phyloP scores from a whole-genome alignment of 2,113 vertebrate genomes.

The Pseudorasbora parva region DNA sequence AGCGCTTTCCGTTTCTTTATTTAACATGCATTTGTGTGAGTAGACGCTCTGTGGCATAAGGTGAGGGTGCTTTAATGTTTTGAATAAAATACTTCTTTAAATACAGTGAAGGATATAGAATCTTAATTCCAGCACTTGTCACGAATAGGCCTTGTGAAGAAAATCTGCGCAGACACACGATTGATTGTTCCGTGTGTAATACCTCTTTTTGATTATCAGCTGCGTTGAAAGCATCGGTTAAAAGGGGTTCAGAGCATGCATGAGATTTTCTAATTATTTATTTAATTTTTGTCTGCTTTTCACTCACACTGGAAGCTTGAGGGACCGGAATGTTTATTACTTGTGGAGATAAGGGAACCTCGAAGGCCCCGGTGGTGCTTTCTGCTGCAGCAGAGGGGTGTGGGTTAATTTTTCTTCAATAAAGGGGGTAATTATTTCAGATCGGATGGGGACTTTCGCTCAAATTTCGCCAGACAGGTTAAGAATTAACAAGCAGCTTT shows the following conservation, averaged over 20 bases:
- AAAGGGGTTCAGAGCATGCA: background rate
- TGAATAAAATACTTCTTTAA: background rate
- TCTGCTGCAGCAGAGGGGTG: conserved; percentile 48
- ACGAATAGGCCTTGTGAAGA: background rate
- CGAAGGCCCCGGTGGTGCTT: conserved; percentile 39
- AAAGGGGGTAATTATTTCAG: conserved; percentile 63
- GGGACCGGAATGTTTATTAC: conserved; percentile 64
- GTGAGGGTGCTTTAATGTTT: conserved; percentile 27
- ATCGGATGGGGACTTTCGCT: conserved; percentile 52
- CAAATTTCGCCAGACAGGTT: conserved; percentile 41
- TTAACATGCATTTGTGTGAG: background rate
- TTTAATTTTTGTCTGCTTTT: conserved; percentile 41
- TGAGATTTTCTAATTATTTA: conserved; percentile 39
- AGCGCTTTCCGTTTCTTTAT: background rate
- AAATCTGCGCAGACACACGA: background rate
- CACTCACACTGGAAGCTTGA: conserved; percentile 48
- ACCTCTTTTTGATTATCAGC: conserved; percentile 23
- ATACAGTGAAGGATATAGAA: background rate
- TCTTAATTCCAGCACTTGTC: background rate
- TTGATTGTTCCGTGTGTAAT: conserved; percentile 30
- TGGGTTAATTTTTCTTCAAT: conserved; percentile 61
- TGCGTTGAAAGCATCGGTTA: conserved; percentile 20
- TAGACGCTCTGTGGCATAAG: background rate
- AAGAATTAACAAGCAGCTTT: conserved; percentile 49
- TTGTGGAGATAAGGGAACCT: conserved; percentile 59